These are phyloP conservation scores for Ichneumoninae sp. DNA, from an alignment of 2,888 invertebrate species.

Conservation along the genomic window DNA sequence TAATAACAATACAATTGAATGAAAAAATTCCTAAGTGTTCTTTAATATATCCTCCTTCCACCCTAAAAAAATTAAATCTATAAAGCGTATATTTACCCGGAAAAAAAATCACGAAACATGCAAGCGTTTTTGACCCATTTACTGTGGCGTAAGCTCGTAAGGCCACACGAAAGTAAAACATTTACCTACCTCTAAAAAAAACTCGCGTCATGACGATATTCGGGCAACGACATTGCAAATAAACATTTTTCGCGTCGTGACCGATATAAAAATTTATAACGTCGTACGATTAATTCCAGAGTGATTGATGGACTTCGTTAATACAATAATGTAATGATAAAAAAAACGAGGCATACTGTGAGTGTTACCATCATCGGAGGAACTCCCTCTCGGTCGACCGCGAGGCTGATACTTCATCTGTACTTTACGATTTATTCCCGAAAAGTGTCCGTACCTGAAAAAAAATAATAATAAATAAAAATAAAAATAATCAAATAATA, in stretches of 20 bases:
- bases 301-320: slow-evolving; percentile 53
- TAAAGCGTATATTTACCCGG: too few species aligned
- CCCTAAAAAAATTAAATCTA: too few species aligned
- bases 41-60: too few species aligned
- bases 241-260: neutral
- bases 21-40: too few species aligned
- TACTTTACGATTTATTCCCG: slow-evolving; percentile 99
- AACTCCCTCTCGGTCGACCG: slow-evolving; percentile 95
- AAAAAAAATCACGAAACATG: too few species aligned
- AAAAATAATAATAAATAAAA: slow-evolving; percentile 23
- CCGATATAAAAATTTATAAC: neutral
- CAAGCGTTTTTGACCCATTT: too few species aligned
- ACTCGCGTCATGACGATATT: neutral
- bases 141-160: too few species aligned
- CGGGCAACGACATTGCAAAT: neutral
- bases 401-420: slow-evolving; percentile 99
- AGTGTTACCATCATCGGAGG: slow-evolving; percentile 96
- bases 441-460: slow-evolving; percentile 98
- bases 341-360: slow-evolving; percentile 77
- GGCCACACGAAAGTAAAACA: neutral
- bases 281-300: slow-evolving; percentile 30
- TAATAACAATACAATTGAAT: too few species aligned
- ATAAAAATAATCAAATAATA: neutral
- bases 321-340: slow-evolving; percentile 49
- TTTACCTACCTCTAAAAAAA: neutral